Base-by-base conservation (phyloP, 1,140 invertebrate genomes). In the Acromyrmex charruanus region DNA sequence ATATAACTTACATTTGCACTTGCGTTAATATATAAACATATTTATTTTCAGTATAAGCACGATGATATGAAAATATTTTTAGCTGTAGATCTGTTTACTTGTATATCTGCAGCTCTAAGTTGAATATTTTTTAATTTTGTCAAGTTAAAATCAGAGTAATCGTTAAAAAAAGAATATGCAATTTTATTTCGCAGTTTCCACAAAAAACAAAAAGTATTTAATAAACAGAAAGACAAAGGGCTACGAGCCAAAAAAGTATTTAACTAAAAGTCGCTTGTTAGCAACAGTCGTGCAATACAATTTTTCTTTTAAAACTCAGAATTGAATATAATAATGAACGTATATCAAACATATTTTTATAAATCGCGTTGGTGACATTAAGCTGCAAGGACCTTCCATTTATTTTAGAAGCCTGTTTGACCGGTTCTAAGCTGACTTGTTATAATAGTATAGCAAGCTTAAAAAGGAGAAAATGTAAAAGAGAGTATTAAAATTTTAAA, bases 41-140 rank as follows among this genome's bases (percentile, higher is more conserved):
- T 68, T 25, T 35, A 31, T 25, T 71, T 44, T 82, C 12, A 16
- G 16, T 44, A 69, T 14, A 18, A 49, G 14, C 25, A 51, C 21
- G 49, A 82, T 44, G 18, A 49, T 72, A 31, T 44, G 25, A 44
- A 69, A 72, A 82, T 6, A 49, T 72, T 82, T 81, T 72, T 71
- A 9, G 16, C 9, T 35, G 63, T 53, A 21, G 18, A 16, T 3
- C 9, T 66, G 14, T 69, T 14, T n/a, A 7, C 16, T 55, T 35
- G 7, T 16, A 12, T 14, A 39, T 39, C 10, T 9, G 25, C 10
- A 49, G 16, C 14, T n/a, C 16, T 2, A 25, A 69, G 4, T 1
- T 53, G 9, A 10, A 10, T 55, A 58, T 18, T n/a, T 69, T 82
- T 59, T 72, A 82, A 72, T 72, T 59, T 72, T 28, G 53, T 31